phyloP scores from a whole-genome alignment of 2,888 invertebrate genomes.

The Malachius bipustulatus region DNA sequence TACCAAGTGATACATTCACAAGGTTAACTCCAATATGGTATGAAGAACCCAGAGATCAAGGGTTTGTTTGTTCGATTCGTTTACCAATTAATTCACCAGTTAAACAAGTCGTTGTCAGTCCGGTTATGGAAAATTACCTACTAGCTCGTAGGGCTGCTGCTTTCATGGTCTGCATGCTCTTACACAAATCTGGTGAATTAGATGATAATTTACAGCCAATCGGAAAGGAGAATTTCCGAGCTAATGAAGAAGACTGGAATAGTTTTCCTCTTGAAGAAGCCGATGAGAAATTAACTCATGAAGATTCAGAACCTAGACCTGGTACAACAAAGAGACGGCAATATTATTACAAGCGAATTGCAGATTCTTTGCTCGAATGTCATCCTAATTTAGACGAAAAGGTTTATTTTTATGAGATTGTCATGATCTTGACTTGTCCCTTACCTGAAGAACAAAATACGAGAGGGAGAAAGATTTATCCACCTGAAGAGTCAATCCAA shows the following conservation, averaged over 20 bases:
- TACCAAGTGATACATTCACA: constrained; percentile 98
- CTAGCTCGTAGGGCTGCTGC: constrained; percentile 84
- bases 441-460: constrained; percentile 95
- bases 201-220: constrained; percentile 89
- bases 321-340: constrained; percentile 90
- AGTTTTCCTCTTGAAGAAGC: constrained; percentile 38
- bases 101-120: constrained; percentile 50
- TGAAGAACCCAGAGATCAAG: constrained; percentile 41
- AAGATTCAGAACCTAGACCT: constrained; percentile 61
- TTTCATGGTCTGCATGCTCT: constrained; percentile 67
- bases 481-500: constrained; percentile 79
- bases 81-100: constrained; percentile 97
- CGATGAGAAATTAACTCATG: constrained; percentile 34
- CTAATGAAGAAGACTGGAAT: constrained; percentile 55
- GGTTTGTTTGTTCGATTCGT: constrained; percentile 55
- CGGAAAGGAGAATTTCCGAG: constrained; percentile 82
- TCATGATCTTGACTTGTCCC: constrained; percentile 81
- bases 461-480: constrained; percentile 79
- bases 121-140: constrained; percentile 70
- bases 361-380: constrained; percentile 71
- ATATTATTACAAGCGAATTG: constrained; percentile 82
- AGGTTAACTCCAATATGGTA: constrained; percentile 83
- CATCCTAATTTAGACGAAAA: constrained; percentile 54
- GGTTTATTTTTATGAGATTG: constrained; percentile 72
- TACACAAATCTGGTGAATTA: constrained; percentile 78